Base-by-base conservation (phyloP, 2,113 vertebrate genomes). In the Laterallus jamaicensis region DNA sequence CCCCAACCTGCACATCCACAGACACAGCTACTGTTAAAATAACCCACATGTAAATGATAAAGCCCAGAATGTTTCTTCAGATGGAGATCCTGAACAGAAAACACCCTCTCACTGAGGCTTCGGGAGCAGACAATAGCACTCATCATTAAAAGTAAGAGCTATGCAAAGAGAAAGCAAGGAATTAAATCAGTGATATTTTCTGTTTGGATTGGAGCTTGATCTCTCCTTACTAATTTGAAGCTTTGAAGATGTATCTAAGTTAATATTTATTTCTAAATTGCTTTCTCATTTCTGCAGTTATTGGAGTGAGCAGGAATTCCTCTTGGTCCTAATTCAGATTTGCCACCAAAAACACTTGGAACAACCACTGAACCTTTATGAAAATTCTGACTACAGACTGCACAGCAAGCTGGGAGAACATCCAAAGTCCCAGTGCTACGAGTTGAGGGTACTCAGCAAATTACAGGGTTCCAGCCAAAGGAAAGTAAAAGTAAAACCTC, bases 51-150 rank as follows among this genome's bases (percentile, higher is more conserved):
- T 13, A 31, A 63, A 58, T 56, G 14, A 14, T 7, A 8, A 78
- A 77, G 40, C 32, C 37, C 31, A 35, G 26, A 11, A 8, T 15
- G 47, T 39, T 56, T 86, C 59, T 59, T 74, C 69, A 70, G 44
- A 35, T 39, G 69, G 69, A 42, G 37, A 74, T 39, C 20, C 52
- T 31, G 39, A 50, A 42, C 35, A 88, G 42, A 59, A 82, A 58
- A 68, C 66, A 16, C 1, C 4, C 20, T 7, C 24, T n/a, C 3
- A 6, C 0, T 32, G 42, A 64, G 56, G 40, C 59, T 66, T 49
- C 6, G 50, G 58, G 40, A 88, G 35, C 1, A 60, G 37, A 71
- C 12, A 77, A 58, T 1, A 63, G 40, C 13, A 5, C 39, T 68
- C 9, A 3, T 5, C 87, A 29, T 24, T 63, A 66, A 71, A 69